These are phyloP conservation scores for Junonia oenone DNA, from an alignment of 2,888 invertebrate genomes.

Conservation along the genomic window DNA sequence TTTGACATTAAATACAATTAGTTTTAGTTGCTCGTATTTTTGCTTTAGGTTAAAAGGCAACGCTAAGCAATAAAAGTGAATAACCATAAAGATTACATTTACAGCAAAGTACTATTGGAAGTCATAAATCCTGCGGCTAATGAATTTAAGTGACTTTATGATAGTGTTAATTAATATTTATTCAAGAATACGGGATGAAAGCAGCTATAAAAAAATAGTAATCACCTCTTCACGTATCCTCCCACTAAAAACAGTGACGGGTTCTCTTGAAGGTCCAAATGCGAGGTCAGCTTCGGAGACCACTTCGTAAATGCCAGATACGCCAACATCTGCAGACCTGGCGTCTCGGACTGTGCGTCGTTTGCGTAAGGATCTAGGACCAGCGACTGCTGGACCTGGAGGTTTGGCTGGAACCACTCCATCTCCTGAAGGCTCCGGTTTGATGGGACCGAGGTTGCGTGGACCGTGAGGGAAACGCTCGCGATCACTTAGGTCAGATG, in stretches of 20 bases:
- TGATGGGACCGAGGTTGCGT: slow-evolving; percentile 80
- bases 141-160: not conserved
- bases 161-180: no score
- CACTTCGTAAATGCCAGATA: slow-evolving; percentile 93
- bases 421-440: slow-evolving; percentile 43
- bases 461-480: slow-evolving; percentile 90
- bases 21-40: no score
- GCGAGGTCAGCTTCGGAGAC: slow-evolving; percentile 95
- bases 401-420: slow-evolving; percentile 71
- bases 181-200: no score
- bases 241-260: slow-evolving; percentile 93
- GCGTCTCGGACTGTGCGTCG: slow-evolving; percentile 85
- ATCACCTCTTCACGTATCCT: slow-evolving; percentile 89
- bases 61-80: not conserved
- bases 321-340: slow-evolving; percentile 92
- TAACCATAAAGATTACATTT: not conserved
- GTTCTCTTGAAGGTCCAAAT: slow-evolving; percentile 91
- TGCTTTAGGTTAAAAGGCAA: no score
- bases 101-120: not conserved
- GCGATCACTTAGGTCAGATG: slow-evolving; percentile 76
- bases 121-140: not conserved
- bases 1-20: no score
- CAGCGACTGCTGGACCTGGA: slow-evolving; percentile 73
- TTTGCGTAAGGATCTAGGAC: slow-evolving; percentile 78
- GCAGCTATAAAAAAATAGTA: not conserved